Evolutionary conservation across 1,140 invertebrate species (phyloP).

Genomic region (Dolichoris vasculosae): DNA sequence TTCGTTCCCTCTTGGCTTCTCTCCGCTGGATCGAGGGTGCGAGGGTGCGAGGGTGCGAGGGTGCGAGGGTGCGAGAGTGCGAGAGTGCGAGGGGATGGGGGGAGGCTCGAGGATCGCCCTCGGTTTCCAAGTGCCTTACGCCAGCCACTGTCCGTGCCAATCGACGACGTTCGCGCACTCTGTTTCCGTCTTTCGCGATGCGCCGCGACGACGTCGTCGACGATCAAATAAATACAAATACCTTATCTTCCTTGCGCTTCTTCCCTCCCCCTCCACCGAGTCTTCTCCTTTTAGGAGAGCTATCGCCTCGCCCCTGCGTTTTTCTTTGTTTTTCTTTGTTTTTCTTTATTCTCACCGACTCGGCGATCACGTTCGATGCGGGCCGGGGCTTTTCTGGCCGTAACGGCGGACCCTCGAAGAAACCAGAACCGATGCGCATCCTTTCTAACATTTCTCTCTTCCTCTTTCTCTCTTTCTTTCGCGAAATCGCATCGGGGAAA

Average conservation of each 20-base stretch:
- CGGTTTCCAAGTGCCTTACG: conserved; percentile 71
- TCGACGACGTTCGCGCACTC: conserved; percentile 59
- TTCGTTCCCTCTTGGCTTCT: not conserved
- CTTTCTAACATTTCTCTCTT: too few relatives aligned
- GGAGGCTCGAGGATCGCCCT: conserved; percentile 57
- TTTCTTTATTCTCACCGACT: not conserved
- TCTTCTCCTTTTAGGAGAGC: too few relatives aligned
- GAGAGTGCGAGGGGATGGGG: not conserved
- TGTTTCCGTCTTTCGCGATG: not conserved
- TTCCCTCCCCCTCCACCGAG: not conserved
- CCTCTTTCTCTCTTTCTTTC: too few relatives aligned
- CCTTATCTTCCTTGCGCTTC: not conserved
- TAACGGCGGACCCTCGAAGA: not conserved
- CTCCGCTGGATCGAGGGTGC: conserved; percentile 12
- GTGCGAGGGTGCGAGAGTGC: conserved; percentile 24
- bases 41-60: not conserved
- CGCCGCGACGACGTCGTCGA: conserved; percentile 24
- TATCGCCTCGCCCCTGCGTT: too few relatives aligned
- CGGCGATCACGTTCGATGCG: too few relatives aligned
- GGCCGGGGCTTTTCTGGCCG: not conserved
- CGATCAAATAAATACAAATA: too few relatives aligned
- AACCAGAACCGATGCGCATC: not conserved
- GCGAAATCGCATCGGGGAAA: not conserved
- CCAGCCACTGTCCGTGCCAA: conserved; percentile 71
- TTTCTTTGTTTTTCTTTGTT: too few relatives aligned